Evolutionary conservation across 2,113 vertebrate genomes (phyloP).

Genomic region (Panthera uncia): DNA sequence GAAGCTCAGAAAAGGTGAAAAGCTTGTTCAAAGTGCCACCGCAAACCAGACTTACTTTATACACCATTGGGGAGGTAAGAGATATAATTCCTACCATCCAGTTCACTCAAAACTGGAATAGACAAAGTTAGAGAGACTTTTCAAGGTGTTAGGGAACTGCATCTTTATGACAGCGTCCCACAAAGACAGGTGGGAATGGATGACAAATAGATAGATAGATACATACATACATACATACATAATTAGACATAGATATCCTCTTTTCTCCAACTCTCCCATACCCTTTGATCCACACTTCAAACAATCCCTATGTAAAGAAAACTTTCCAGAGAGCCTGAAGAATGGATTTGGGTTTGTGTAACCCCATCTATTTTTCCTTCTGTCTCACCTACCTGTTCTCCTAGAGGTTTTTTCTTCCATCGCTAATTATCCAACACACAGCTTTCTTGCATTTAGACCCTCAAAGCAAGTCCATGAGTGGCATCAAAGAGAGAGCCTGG

Average conservation of each 20-base stretch:
- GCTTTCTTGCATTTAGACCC: conserved; percentile 64
- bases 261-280: conserved; percentile 4
- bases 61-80: background rate
- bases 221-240: background rate
- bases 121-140: conserved; percentile 24
- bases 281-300: conserved; percentile 18
- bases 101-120: conserved; percentile 50
- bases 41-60: conserved; percentile 11
- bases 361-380: conserved; percentile 32
- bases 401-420: conserved; percentile 75
- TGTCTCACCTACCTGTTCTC: conserved; percentile 75
- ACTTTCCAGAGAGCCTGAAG: conserved; percentile 37
- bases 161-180: background rate
- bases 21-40: background rate
- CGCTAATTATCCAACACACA: conserved; percentile 47
- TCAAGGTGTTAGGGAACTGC: conserved; percentile 5
- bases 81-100: conserved; percentile 1
- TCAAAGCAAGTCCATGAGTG: conserved; percentile 60
- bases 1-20: conserved; percentile 41
- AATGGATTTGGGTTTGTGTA: conserved; percentile 52
- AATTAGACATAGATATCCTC: background rate
- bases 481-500: conserved; percentile 54
- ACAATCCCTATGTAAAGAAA: conserved; percentile 33
- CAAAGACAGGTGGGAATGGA: conserved; percentile 2
- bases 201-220: background rate